Percentiles rank a stretch among this genome's conserved stretches.
Conservation (phyloP, 2,797 vertebrate genomes). For the Falco concolor region DNA sequence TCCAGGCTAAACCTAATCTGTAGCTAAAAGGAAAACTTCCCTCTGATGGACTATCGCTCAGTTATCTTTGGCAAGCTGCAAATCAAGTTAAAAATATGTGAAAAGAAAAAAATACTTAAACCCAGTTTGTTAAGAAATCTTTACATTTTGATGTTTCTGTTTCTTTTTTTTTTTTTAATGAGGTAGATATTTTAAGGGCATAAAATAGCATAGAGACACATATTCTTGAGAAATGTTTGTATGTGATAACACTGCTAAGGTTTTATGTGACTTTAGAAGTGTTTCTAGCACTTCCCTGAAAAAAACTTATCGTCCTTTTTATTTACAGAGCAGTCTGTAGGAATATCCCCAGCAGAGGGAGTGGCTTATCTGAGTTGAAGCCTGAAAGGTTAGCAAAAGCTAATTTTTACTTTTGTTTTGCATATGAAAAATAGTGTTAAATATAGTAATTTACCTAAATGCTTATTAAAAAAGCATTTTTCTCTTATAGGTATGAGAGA, state of each 20-base stretch:
- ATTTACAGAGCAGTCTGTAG: not conserved
- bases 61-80: not conserved
- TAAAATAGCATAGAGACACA: not conserved
- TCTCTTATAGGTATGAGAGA: not conserved
- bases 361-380: slow-evolving; percentile 8
- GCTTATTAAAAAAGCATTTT: not conserved
- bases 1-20: not conserved
- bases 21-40: not conserved
- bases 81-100: not conserved
- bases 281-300: not conserved
- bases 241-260: not conserved
- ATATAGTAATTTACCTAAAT: not conserved
- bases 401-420: not conserved
- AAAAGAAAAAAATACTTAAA: not conserved
- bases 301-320: not conserved
- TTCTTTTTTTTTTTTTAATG: not conserved
- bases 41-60: not conserved
- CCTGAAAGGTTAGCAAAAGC: not conserved
- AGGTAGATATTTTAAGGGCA: not conserved
- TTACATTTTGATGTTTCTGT: not conserved
- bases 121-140: not conserved
- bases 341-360: slow-evolving; percentile 55
- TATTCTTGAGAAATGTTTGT: not conserved
- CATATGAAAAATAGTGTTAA: not conserved
- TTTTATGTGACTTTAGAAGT: not conserved